These are phyloP conservation scores for Orius laevigatus DNA, from an alignment of 1,140 invertebrate species.

Conservation along the genomic window DNA sequence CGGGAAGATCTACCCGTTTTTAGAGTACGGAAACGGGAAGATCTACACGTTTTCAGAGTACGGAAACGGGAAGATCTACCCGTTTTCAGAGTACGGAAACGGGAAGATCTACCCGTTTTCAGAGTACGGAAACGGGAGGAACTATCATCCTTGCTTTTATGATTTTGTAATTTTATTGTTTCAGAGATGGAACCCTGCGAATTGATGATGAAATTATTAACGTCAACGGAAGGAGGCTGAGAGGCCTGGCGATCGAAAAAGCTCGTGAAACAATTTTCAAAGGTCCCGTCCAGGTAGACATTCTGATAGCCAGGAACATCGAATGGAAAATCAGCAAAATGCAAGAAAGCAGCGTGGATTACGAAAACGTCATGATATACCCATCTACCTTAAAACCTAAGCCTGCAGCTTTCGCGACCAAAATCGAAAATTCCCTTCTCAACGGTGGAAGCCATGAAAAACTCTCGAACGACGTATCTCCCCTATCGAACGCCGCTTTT, in stretches of 20 bases:
- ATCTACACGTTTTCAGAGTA: too few species aligned
- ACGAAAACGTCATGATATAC: constrained; percentile 29
- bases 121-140: too few species aligned
- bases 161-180: constrained; percentile 20
- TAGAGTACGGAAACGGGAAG: too few species aligned
- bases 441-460: neutral
- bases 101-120: too few species aligned
- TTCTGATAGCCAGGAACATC: constrained; percentile 30
- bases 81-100: too few species aligned
- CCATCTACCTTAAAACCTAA: neutral
- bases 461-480: neutral
- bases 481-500: neutral
- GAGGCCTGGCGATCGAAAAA: constrained; percentile 57
- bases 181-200: constrained; percentile 54
- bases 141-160: too few species aligned
- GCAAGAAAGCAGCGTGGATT: constrained; percentile 49
- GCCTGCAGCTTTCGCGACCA: neutral
- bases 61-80: too few species aligned
- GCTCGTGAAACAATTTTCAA: constrained; percentile 50
- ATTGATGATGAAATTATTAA: constrained; percentile 70
- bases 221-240: constrained; percentile 58
- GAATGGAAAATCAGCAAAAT: constrained; percentile 22
- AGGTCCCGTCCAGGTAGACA: constrained; percentile 49
- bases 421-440: neutral
- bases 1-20: too few species aligned